Conservation (phyloP, 2,888 invertebrate genomes). For the Chrysolina americana region DNA sequence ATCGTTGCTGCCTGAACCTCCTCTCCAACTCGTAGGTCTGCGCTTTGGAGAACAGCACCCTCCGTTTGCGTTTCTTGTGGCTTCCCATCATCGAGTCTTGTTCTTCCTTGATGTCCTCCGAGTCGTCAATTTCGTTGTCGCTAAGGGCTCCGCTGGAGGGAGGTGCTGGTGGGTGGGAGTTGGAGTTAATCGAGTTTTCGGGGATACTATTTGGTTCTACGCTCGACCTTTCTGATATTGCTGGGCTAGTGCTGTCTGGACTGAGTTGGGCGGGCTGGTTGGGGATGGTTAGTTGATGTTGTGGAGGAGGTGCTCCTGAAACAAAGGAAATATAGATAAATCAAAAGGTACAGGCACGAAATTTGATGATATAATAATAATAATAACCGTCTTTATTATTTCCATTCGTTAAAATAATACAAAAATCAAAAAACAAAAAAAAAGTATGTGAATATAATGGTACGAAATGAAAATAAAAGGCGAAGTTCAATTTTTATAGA, state of each 20-base stretch:
- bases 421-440: too few species aligned
- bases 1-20: slow-evolving; percentile 95
- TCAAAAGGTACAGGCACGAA: too few species aligned
- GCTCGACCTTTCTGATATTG: slow-evolving; percentile 79
- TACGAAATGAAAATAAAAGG: too few species aligned
- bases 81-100: slow-evolving; percentile 65
- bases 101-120: slow-evolving; percentile 72
- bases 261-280: slow-evolving; percentile 74
- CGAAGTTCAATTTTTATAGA: too few species aligned
- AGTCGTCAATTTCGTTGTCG: slow-evolving; percentile 69
- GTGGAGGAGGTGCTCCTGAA: slow-evolving; percentile 49
- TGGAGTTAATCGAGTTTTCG: slow-evolving; percentile 30
- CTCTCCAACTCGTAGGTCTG: slow-evolving; percentile 97
- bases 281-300: slow-evolving; percentile 46
- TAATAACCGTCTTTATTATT: too few species aligned
- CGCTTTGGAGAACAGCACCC: slow-evolving; percentile 97
- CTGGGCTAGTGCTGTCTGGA: slow-evolving; percentile 90
- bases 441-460: too few species aligned
- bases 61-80: slow-evolving; percentile 93
- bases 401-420: too few species aligned
- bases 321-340: slow-evolving; percentile 31
- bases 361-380: too few species aligned
- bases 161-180: slow-evolving; percentile 38
- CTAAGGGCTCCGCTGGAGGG: slow-evolving; percentile 55
- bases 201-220: slow-evolving; percentile 54